Evolutionary conservation across 2,888 invertebrate genomes (phyloP).

Genomic region (Gonocerus acuteangulatus): DNA sequence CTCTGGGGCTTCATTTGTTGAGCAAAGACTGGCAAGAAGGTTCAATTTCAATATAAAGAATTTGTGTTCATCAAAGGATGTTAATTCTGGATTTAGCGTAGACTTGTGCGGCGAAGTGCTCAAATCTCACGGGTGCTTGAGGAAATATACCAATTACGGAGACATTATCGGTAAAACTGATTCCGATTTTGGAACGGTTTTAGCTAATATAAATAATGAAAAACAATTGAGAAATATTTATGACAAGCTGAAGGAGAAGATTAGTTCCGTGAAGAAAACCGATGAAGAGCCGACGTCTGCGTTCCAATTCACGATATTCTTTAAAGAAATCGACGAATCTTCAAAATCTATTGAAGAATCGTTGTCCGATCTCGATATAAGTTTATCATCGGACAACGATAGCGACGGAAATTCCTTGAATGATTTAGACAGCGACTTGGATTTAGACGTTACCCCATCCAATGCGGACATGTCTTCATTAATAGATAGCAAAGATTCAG

Average conservation of each 20-base stretch:
- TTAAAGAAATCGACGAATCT: background rate
- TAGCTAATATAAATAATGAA: conserved; percentile 1
- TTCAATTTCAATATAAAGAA: background rate
- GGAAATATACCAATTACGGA: conserved; percentile 3
- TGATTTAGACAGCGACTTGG: background rate
- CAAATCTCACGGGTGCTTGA: conserved; percentile 2
- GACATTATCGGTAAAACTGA: conserved; percentile 2
- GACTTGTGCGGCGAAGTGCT: conserved; percentile 14
- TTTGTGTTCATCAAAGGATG: background rate
- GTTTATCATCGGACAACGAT: background rate
- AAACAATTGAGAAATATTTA: background rate
- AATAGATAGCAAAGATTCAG: no score
- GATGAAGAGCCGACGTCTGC: background rate
- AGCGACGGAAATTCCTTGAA: background rate
- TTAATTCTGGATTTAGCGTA: background rate
- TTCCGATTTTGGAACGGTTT: background rate
- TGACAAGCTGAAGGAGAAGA: background rate
- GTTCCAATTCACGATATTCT: background rate
- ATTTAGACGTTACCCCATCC: background rate
- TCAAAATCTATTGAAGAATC: background rate
- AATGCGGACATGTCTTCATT: background rate
- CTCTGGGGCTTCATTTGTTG: background rate
- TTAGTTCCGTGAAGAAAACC: background rate
- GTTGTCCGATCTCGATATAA: background rate
- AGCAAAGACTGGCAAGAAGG: background rate